Evolutionary conservation across 2,113 vertebrate genomes (phyloP).

Genomic region (Takifugu bimaculatus): DNA sequence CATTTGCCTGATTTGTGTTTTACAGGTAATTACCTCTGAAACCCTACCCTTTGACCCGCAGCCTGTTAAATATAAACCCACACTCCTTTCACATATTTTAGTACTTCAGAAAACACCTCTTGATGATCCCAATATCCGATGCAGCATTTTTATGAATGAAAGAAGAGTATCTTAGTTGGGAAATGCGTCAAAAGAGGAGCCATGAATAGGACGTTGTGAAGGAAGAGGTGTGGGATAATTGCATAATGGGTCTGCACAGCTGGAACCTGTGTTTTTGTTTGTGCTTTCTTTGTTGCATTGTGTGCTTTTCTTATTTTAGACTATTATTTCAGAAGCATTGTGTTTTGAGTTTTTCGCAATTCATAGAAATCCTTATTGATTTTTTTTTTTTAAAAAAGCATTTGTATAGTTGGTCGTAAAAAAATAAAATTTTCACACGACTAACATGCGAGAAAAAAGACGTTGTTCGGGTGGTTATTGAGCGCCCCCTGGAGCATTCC

Average conservation of each 20-base stretch:
- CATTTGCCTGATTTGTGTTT: conserved; percentile 51
- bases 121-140: too few relatives aligned
- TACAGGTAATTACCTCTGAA: conserved; percentile 23
- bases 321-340: conserved; percentile 12
- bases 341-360: background rate
- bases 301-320: conserved; percentile 12
- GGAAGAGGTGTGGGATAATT: background rate
- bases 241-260: conserved; percentile 4
- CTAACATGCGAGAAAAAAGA: background rate
- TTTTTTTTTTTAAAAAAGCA: background rate
- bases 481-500: conserved; percentile 23
- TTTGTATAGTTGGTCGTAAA: background rate
- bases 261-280: conserved; percentile 14
- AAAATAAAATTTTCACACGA: background rate
- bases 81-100: background rate
- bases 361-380: background rate
- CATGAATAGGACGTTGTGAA: background rate
- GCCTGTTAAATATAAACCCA: background rate
- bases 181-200: background rate
- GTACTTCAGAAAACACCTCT: background rate
- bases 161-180: background rate
- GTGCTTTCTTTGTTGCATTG: conserved; percentile 44
- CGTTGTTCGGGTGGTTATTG: background rate
- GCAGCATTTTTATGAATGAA: too few relatives aligned
- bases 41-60: conserved; percentile 25